Percentiles rank a stretch among this genome's conserved stretches.
These are phyloP conservation scores for Orycteropus afer DNA, from an alignment of 2,113 vertebrate genomes.

Conservation along the genomic window DNA sequence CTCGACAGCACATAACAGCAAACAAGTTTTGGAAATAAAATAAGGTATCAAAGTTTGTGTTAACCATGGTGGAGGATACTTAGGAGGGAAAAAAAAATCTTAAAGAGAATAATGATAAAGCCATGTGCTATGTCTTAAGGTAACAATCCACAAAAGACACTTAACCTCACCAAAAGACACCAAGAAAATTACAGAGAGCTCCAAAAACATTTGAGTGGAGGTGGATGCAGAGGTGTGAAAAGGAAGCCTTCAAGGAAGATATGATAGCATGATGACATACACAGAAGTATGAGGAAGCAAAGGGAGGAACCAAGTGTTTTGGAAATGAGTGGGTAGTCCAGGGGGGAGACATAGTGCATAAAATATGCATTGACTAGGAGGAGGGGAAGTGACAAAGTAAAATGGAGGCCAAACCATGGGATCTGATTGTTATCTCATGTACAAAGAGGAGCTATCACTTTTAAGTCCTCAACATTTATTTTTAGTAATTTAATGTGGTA, in stretches of 20 bases:
- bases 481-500: neutral
- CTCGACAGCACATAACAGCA: no score
- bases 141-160: neutral
- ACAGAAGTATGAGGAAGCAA: neutral
- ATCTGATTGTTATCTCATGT: neutral
- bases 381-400: neutral
- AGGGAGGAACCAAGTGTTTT: neutral
- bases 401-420: neutral
- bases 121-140: neutral
- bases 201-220: neutral
- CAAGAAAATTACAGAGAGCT: neutral
- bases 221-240: neutral
- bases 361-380: neutral
- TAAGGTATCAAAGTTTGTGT: neutral
- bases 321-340: neutral
- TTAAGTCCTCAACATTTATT: neutral
- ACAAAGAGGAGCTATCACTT: neutral
- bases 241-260: neutral
- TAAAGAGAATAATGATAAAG: neutral
- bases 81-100: neutral
- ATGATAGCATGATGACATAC: neutral
- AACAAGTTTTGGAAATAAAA: slow-evolving; percentile 32
- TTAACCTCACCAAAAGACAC: neutral
- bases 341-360: fast-evolving
- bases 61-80: neutral